Base-by-base conservation (phyloP, 2,888 invertebrate species). In the Cabera pusaria region DNA sequence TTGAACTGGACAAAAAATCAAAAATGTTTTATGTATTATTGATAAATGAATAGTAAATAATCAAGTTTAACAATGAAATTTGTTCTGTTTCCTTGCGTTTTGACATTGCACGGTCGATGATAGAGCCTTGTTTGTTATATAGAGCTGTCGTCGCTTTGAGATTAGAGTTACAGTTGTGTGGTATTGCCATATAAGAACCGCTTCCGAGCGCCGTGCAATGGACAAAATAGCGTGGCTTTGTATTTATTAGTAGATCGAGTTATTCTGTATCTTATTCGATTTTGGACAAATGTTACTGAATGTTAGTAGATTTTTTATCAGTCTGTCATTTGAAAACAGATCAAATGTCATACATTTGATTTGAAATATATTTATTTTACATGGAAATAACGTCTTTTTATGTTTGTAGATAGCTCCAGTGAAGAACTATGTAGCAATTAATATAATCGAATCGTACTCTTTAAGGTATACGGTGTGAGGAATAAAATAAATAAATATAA, bases 271-370 rank as follows among this genome's bases (percentile, higher is more conserved):
- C 74, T 63, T 81, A 80, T 82, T 85, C 72, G 76, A 78, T 82
- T 86, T 85, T 82, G 77, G 78, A 86, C 76, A 78, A 80, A 84
- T 86, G 81, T 86, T 84, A 71, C 83, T 81, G 83, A 83, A 83
- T 87, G 84, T 87, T 85, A 82, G 84, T 84, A 85, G 85, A 85
- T 86, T 85, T 86, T 86, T 86, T 85, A 85, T 83, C 82, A 80
- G 73, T 78, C 79, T 83, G 83, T 85, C 83, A 75, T 79, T 76
- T 68, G 64, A 74, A 74, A 73, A 66, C 82, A 81, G 79, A 78
- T 87, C 87, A 87, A 85, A 87, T 87, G 87, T 87, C 85, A 86
- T 87, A 87, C 87, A 87, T 87, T 87, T 87, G 87, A 81, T 87
- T 85, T 84, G 82, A 86, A 87, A 87, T 86, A 87, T 87, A 86